These are phyloP conservation scores for Tryphoninae sp. DNA, from an alignment of 2,888 invertebrate genomes.

Conservation along the genomic window DNA sequence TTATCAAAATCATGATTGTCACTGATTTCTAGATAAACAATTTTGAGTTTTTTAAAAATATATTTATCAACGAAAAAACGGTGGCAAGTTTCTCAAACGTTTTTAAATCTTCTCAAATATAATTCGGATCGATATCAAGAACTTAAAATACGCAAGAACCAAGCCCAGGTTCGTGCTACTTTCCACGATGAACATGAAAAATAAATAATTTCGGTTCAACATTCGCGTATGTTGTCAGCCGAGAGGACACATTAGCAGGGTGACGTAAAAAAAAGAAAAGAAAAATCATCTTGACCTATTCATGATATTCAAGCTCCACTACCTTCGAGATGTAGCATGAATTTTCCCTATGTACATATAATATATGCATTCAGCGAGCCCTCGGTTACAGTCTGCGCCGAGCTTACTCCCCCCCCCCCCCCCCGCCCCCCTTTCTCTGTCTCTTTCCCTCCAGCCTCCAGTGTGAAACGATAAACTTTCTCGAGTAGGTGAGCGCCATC, in stretches of 20 bases:
- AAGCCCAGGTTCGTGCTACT: no score
- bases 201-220: no score
- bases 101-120: no score
- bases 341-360: slow-evolving; percentile 24
- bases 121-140: no score
- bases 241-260: neutral
- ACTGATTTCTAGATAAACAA: no score
- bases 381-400: slow-evolving; percentile 28
- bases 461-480: slow-evolving; percentile 58
- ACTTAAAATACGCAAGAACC: no score
- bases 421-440: slow-evolving; percentile 2
- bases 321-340: slow-evolving; percentile 25
- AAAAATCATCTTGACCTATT: slow-evolving; percentile 20
- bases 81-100: no score
- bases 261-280: slow-evolving; percentile 1
- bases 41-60: no score
- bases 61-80: no score
- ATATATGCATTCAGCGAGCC: slow-evolving; percentile 6
- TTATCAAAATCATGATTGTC: no score
- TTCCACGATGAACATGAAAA: no score
- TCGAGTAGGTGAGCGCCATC: slow-evolving; percentile 68
- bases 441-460: slow-evolving; percentile 2
- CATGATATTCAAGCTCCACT: slow-evolving; percentile 43
- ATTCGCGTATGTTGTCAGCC: no score
- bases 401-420: slow-evolving; percentile 2